A percentile compares a stretch with the other conserved stretches of the same genome.
Evolutionary conservation across 2,113 vertebrate species (phyloP).

Genomic region (Pimephales promelas): DNA sequence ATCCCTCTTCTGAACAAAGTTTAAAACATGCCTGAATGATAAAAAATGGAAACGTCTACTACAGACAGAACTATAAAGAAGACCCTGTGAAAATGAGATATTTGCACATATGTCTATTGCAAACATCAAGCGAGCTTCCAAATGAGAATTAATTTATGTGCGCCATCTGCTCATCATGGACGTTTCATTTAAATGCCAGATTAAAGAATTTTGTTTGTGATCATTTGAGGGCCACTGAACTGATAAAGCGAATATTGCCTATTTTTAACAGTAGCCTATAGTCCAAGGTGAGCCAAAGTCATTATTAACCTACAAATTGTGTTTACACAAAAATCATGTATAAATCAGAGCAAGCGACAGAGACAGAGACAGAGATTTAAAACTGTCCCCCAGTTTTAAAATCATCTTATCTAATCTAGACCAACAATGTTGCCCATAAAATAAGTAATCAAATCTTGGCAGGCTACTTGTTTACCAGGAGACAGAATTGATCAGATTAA

Average conservation of each 20-base stretch:
- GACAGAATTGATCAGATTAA: background rate
- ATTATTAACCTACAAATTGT: too few species aligned
- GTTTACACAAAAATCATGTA: too few species aligned
- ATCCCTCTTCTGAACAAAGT: background rate
- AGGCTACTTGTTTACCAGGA: background rate
- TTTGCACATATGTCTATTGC: slow-evolving; percentile 17
- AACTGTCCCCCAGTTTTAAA: background rate
- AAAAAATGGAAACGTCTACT: background rate
- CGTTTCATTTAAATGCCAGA: background rate
- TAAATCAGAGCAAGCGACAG: too few species aligned
- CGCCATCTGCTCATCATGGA: background rate
- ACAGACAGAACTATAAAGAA: background rate
- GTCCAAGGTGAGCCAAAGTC: background rate
- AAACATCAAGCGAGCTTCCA: slow-evolving; percentile 7
- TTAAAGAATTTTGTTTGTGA: background rate
- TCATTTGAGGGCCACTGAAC: background rate
- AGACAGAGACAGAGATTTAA: background rate
- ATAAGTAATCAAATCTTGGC: background rate
- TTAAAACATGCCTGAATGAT: slow-evolving; percentile 3
- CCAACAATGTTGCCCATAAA: background rate
- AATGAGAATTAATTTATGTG: background rate
- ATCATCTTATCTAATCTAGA: background rate
- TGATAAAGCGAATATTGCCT: background rate
- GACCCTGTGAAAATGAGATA: background rate
- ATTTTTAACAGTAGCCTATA: background rate